phyloP scores from a whole-genome alignment of 2,888 invertebrate genomes.

The Aelia acuminata region DNA sequence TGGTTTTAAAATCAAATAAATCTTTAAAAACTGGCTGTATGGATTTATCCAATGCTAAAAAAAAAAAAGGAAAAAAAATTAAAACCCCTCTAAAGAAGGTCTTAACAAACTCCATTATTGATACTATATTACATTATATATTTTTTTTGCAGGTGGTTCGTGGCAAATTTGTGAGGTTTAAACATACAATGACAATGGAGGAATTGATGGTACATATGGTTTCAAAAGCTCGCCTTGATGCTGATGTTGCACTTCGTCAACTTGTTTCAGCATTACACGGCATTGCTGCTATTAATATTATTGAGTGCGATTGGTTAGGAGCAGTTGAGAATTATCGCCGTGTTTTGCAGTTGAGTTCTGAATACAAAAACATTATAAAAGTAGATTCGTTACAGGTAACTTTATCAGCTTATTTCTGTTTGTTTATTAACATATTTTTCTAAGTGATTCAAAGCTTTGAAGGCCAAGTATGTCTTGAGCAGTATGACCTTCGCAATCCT shows the following conservation, averaged over 20 bases:
- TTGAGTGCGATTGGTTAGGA: constrained; percentile 71
- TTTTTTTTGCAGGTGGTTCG: constrained; percentile 65
- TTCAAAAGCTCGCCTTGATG: constrained; percentile 74
- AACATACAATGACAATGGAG: constrained; percentile 75
- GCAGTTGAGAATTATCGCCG: constrained; percentile 77
- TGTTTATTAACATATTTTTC: background rate
- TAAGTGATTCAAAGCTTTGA: background rate
- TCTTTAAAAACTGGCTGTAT: too few relatives aligned
- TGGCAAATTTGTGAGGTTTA: constrained; percentile 67
- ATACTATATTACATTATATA: too few relatives aligned
- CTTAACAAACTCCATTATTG: too few relatives aligned
- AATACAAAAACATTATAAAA: constrained; percentile 70
- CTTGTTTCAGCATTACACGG: constrained; percentile 79
- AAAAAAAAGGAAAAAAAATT: too few relatives aligned
- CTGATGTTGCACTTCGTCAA: constrained; percentile 76
- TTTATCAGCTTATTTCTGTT: background rate
- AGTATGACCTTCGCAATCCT: background rate
- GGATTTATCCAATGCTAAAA: too few relatives aligned
- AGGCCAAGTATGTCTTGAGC: background rate
- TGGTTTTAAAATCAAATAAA: too few relatives aligned
- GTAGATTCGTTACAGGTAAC: constrained; percentile 76
- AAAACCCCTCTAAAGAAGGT: too few relatives aligned
- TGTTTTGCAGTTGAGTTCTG: constrained; percentile 73
- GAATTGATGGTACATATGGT: constrained; percentile 79
- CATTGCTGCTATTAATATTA: constrained; percentile 76